Conservation (phyloP, 1,140 invertebrate genomes). For the Agraylea sexmaculata region DNA sequence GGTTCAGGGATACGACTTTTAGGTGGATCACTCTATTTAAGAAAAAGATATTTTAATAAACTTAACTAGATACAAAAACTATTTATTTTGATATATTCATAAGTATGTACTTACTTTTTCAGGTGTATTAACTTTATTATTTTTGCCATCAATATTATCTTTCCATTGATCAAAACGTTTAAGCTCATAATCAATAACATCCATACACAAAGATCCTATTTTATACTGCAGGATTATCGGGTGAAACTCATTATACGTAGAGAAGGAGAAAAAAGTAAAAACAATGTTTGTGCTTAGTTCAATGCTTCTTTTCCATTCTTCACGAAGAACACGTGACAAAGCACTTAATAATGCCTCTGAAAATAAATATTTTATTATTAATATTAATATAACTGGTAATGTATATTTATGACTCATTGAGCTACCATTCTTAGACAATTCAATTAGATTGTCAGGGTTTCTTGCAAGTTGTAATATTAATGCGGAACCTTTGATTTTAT, state of each 20-base stretch:
- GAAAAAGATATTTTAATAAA: not conserved
- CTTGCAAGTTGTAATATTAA: constrained; percentile 82
- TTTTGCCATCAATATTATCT: constrained; percentile 67
- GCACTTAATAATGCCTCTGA: constrained; percentile 92
- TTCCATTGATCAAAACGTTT: constrained; percentile 88
- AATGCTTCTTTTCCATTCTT: constrained; percentile 94
- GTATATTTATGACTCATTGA: not conserved
- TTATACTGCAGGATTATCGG: constrained; percentile 62
- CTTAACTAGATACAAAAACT: not conserved
- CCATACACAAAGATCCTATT: constrained; percentile 92
- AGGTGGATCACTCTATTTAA: constrained; percentile 43
- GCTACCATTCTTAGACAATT: constrained; percentile 81
- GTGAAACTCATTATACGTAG: constrained; percentile 93
- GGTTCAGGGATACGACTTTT: constrained; percentile 55
- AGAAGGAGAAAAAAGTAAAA: constrained; percentile 95
- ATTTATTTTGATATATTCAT: not conserved
- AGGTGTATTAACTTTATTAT: constrained; percentile 34
- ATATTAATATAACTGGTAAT: no score
- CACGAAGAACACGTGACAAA: constrained; percentile 82
- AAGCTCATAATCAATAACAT: constrained; percentile 90
- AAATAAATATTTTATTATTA: constrained; percentile 4
- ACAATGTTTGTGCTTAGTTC: constrained; percentile 94
- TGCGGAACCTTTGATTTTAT: constrained; percentile 87
- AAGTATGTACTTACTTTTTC: constrained; percentile 29
- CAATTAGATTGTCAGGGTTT: constrained; percentile 87